Evolutionary conservation across 2,113 vertebrate species (phyloP).

Genomic region (Stegostoma tigrinum): DNA sequence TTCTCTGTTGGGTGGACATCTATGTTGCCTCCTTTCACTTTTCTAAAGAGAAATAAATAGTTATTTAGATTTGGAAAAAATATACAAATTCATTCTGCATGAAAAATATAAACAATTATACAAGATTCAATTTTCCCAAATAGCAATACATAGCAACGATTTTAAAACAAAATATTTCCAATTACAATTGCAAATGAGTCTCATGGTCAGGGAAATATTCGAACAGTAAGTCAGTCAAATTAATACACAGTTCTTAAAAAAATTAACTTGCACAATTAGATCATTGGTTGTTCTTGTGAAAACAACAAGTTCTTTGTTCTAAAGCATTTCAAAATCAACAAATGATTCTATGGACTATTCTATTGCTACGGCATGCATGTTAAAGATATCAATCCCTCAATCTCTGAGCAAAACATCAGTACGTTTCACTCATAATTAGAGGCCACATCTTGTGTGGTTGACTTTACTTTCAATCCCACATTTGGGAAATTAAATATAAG

Average conservation of each 20-base stretch:
- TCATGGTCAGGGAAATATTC: not conserved
- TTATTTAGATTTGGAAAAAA: not conserved
- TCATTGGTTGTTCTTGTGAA: not conserved
- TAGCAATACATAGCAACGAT: not conserved
- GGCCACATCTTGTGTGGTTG: not conserved
- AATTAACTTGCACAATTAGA: no score
- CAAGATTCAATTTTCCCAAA: not conserved
- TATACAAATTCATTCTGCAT: not conserved
- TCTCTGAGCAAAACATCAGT: not conserved
- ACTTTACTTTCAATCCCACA: not conserved
- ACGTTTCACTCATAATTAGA: not conserved
- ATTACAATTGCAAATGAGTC: not conserved
- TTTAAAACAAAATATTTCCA: not conserved
- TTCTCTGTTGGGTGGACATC: conserved; percentile 90
- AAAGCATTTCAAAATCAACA: not conserved
- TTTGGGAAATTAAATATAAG: not conserved
- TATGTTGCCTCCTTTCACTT: conserved; percentile 79
- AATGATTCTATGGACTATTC: not conserved
- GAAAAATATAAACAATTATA: not conserved
- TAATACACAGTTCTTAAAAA: not conserved
- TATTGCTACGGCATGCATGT: not conserved
- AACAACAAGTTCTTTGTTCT: not conserved
- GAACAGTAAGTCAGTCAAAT: not conserved
- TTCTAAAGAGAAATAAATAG: conserved; percentile 53
- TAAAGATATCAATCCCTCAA: not conserved